phyloP scores from a whole-genome alignment of 2,888 invertebrate genomes.

The Candidula unifasciata region DNA sequence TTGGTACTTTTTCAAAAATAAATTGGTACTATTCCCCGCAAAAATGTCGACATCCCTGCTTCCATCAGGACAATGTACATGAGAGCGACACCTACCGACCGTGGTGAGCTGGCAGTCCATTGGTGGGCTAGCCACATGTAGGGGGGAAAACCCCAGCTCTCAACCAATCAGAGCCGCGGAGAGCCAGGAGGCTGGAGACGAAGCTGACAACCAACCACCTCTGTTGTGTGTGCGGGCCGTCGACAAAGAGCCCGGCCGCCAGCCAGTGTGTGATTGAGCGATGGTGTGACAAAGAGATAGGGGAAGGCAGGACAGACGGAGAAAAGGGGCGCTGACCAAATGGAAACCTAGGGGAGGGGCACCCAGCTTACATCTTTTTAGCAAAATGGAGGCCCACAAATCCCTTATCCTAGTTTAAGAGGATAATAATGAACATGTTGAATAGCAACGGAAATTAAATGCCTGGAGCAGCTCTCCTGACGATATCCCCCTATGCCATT shows the following conservation, averaged over 20 bases:
- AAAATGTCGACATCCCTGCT: too few species aligned
- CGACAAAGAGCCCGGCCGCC: not conserved
- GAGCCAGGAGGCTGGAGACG: not conserved
- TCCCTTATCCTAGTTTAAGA: too few species aligned
- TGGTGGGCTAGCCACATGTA: not conserved
- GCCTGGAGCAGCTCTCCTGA: too few species aligned
- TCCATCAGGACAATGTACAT: too few species aligned
- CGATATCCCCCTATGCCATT: too few species aligned
- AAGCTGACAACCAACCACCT: constrained; percentile 4
- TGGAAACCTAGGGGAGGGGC: too few species aligned
- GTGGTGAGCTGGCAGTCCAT: not conserved
- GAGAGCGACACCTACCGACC: not conserved
- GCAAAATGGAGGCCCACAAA: too few species aligned
- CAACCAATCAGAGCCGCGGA: constrained; percentile 9
- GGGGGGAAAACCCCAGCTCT: not conserved
- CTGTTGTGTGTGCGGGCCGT: not conserved
- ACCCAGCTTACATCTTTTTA: too few species aligned
- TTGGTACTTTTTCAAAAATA: too few species aligned
- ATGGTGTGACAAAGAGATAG: not conserved
- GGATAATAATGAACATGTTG: too few species aligned
- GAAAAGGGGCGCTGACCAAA: not conserved
- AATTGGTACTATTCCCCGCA: too few species aligned
- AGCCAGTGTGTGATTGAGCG: not conserved
- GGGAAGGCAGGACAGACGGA: not conserved
- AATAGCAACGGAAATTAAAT: too few species aligned